Base-by-base conservation (phyloP, 1,140 invertebrate species). In the Drosophila guanche region DNA sequence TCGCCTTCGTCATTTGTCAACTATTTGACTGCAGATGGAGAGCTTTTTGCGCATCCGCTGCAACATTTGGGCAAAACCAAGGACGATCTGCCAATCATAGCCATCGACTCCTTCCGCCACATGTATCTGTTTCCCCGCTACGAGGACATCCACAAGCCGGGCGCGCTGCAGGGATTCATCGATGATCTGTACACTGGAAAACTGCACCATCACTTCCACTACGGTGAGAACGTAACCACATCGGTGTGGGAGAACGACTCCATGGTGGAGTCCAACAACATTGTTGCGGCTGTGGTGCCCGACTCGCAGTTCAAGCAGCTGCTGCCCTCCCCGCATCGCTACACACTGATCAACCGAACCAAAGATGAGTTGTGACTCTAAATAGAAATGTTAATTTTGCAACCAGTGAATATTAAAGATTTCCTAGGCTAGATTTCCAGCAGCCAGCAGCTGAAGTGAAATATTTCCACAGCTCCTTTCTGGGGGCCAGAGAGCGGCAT, bases 251-350 rank as follows among this genome's bases (percentile, higher is more conserved):
- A 10, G 0, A 45, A 23, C 6, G 22, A 42, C 3, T 42, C 37
- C 0, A 37, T 20, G 16, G 16, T 20, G 16, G 16, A 20, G 16
- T 20, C 29, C 16, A 4, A 16, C 0, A n/a, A 12, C 1, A 5
- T 7, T 3, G n/a, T 16, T 1, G 40, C 43, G 8, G 23, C n/a
- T 2, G 29, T 25, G 7, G 4, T 14, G 4, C 55, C 55, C 10
- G 43, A 66, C 6, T 85, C 81, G 0, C 86, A 86, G 40, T 80
- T 85, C 47, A 85, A 77, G 47, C 46, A 62, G 2, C 53, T 86
- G 2, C 2, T 46, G 29, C 73, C 73, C 2, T 85, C 81, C 3
- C 86, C 73, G 43, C 43, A 63, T 29, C 73, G 73, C 3, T 85
- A 85, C 6, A 77, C 81, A 2, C 57, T 79, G 22, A 6, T 58